phyloP scores from a whole-genome alignment of 1,140 invertebrate species.

The Bombus waltoni region DNA sequence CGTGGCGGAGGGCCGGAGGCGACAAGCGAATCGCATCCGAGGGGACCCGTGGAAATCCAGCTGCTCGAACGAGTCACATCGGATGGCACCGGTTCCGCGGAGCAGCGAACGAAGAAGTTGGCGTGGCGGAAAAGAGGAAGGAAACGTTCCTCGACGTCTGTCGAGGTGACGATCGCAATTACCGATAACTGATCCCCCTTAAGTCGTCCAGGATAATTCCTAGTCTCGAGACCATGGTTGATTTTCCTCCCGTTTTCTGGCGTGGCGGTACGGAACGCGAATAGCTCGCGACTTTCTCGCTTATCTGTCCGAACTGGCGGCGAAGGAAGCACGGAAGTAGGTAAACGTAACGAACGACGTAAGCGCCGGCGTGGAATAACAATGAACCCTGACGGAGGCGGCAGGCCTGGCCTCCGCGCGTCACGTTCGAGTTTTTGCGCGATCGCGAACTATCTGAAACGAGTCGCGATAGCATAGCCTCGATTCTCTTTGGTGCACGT shows the following conservation, averaged over 20 bases:
- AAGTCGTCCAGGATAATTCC: constrained; percentile 26
- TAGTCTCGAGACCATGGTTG: neutral
- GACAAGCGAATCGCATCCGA: constrained; percentile 25
- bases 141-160: constrained; percentile 38
- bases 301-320: constrained; percentile 13
- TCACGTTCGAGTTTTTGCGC: constrained; percentile 40
- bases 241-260: neutral
- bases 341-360: constrained; percentile 52
- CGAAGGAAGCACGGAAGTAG: constrained; percentile 37
- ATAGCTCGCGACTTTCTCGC: neutral
- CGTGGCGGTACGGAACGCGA: neutral
- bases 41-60: constrained; percentile 29
- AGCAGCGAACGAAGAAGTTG: neutral
- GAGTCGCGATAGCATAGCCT: neutral
- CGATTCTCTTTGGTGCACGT: neutral
- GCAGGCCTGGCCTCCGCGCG: neutral
- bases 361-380: constrained; percentile 46
- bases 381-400: constrained; percentile 12
- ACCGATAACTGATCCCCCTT: constrained; percentile 47
- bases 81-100: neutral
- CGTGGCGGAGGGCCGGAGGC: constrained; percentile 7
- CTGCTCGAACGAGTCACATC: constrained; percentile 27
- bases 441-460: neutral
- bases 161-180: constrained; percentile 52
- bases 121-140: constrained; percentile 42